These are phyloP conservation scores for Tyria jacobaeae DNA, from an alignment of 2,888 invertebrate genomes.

Conservation along the genomic window DNA sequence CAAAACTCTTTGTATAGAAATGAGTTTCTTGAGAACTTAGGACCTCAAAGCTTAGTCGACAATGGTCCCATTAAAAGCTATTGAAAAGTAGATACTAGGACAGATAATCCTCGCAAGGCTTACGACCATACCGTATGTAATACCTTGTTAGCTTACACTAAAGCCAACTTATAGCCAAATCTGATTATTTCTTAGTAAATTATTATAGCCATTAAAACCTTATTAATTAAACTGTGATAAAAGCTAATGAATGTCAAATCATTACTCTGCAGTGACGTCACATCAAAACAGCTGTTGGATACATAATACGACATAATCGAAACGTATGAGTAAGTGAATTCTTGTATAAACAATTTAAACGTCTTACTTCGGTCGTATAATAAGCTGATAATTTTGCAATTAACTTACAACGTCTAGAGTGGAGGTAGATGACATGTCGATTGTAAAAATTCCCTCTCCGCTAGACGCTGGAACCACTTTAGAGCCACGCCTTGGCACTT, in stretches of 20 bases:
- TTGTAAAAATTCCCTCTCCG: conserved; percentile 73
- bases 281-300: conserved; percentile 45
- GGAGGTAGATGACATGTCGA: conserved; percentile 74
- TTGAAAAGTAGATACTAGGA: no score
- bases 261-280: conserved; percentile 33
- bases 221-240: background rate
- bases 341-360: conserved; percentile 5
- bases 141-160: background rate
- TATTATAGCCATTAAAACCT: conserved; percentile 1
- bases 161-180: background rate
- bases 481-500: conserved; percentile 66
- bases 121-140: background rate
- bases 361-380: conserved; percentile 22
- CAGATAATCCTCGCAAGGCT: background rate
- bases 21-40: no score
- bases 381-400: conserved; percentile 41
- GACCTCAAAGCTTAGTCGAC: no score
- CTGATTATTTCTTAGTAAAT: background rate
- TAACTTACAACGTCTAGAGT: conserved; percentile 79
- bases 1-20: no score
- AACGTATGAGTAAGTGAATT: conserved; percentile 21
- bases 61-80: no score
- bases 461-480: conserved; percentile 74
- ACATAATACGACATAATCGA: conserved; percentile 23
- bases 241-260: background rate